These are phyloP conservation scores for Chloropsis cyanopogon DNA, from an alignment of 2,113 vertebrate species.

Conservation along the genomic window DNA sequence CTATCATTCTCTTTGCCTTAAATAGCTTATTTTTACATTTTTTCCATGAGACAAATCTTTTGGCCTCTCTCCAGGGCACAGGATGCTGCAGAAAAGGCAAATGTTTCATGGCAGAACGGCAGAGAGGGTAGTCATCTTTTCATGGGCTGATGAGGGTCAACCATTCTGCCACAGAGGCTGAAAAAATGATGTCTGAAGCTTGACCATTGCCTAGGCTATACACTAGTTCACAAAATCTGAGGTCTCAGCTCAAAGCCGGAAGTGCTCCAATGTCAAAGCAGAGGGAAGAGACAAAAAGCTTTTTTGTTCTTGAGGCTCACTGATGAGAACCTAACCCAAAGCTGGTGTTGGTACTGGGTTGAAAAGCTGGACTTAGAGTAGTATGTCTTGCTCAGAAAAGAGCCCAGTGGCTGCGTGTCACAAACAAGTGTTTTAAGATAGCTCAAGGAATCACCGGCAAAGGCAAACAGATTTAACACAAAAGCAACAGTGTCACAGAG, in stretches of 20 bases:
- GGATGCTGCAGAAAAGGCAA: background rate
- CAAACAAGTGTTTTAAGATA: fast-evolving
- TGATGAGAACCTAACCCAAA: background rate
- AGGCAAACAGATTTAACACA: background rate
- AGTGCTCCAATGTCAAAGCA: background rate
- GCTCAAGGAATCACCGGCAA: background rate
- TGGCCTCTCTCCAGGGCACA: background rate
- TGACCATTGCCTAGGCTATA: background rate
- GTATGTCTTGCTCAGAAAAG: background rate
- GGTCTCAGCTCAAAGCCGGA: background rate
- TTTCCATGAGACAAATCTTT: background rate
- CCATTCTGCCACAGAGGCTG: fast-evolving
- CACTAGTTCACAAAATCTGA: background rate
- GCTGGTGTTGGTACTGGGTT: background rate
- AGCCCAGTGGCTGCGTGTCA: background rate
- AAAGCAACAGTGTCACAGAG: background rate
- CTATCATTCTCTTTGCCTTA: background rate
- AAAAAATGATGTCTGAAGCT: background rate
- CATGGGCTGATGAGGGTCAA: background rate
- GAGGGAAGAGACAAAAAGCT: background rate
- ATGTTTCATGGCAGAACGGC: background rate
- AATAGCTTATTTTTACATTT: background rate
- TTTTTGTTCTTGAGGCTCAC: background rate
- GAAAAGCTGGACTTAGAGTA: background rate
- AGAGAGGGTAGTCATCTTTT: fast-evolving